phyloP scores from a whole-genome alignment of 2,797 vertebrate genomes.

The Hydrolagus colliei region DNA sequence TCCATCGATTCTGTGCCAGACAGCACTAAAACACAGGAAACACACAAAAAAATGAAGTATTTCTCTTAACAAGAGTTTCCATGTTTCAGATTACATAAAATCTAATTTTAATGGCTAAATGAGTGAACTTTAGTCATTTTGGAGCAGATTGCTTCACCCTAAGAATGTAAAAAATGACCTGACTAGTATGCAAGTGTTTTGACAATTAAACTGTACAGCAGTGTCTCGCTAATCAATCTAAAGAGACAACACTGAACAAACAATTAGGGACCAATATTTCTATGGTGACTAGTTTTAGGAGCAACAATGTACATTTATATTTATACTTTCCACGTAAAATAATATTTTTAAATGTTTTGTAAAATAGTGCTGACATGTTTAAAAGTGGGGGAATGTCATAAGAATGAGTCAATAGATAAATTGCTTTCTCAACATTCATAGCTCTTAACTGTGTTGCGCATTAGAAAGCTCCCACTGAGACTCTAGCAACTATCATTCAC shows the following conservation, averaged over 20 bases:
- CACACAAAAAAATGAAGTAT: not conserved
- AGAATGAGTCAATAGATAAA: too few species aligned
- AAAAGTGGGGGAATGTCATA: too few species aligned
- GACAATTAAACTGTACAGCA: not conserved
- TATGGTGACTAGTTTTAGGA: too few species aligned
- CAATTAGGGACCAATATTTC: not conserved
- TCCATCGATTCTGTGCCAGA: not conserved
- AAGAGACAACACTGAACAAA: not conserved
- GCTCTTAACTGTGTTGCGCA: too few species aligned
- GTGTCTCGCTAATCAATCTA: not conserved
- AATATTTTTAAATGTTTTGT: too few species aligned
- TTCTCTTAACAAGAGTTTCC: not conserved
- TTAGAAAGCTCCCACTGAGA: too few species aligned
- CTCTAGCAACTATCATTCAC: too few species aligned
- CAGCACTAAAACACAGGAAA: not conserved
- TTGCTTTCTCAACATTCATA: too few species aligned
- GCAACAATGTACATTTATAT: too few species aligned
- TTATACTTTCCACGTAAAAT: too few species aligned
- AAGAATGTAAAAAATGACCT: not conserved
- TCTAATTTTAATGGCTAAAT: not conserved
- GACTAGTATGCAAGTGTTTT: not conserved
- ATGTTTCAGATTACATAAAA: not conserved
- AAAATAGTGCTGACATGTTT: too few species aligned
- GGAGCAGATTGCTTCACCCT: not conserved
- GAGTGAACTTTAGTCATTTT: not conserved